These are phyloP conservation scores for Clostera curtula DNA, from an alignment of 2,888 invertebrate genomes.

Conservation along the genomic window DNA sequence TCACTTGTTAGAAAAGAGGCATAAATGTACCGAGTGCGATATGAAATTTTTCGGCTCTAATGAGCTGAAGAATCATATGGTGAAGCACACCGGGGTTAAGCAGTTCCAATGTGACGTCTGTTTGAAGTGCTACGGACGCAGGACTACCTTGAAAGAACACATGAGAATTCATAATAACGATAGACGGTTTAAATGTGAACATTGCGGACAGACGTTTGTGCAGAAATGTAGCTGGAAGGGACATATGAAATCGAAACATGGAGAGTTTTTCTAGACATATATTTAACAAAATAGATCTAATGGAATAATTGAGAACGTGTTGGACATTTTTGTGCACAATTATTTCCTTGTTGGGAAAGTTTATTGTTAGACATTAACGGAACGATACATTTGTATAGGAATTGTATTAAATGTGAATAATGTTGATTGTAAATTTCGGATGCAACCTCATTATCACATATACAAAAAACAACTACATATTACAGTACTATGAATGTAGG, in stretches of 20 bases:
- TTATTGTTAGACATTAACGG: no score
- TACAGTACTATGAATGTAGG: no score
- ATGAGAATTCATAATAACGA: conserved; percentile 36
- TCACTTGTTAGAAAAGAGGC: conserved; percentile 20
- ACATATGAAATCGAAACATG: conserved; percentile 35
- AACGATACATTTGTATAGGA: no score
- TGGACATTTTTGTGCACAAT: no score
- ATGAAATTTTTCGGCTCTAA: conserved; percentile 21
- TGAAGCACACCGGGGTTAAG: conserved; percentile 51
- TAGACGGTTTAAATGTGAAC: conserved; percentile 21
- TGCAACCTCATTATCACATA: no score
- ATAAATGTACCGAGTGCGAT: conserved; percentile 24
- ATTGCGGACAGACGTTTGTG: conserved; percentile 21
- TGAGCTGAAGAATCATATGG: conserved; percentile 41
- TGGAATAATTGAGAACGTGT: no score
- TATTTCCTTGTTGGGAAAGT: no score
- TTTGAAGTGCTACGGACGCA: conserved; percentile 34
- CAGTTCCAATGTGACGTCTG: conserved; percentile 50
- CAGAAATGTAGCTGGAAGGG: conserved; percentile 24
- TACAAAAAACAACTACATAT: no score
- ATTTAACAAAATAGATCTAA: no score
- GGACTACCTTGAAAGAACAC: conserved; percentile 40
- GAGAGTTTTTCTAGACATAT: not conserved
- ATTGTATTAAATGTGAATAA: no score
- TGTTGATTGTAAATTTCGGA: no score